phyloP scores from a whole-genome alignment of 2,113 vertebrate genomes.

The Nematolebias whitei region DNA sequence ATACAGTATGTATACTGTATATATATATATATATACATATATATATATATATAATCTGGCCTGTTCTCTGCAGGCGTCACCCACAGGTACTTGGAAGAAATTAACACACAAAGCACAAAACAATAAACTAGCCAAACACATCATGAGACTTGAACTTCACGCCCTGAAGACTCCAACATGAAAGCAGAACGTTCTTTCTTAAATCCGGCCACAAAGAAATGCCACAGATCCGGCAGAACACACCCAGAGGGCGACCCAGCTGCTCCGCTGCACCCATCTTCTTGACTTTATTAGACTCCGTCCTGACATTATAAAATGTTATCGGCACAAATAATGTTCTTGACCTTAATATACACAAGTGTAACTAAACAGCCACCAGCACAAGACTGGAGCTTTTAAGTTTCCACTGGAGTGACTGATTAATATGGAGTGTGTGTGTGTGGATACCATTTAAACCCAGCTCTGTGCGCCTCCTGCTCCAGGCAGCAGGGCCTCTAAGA shows the following conservation, averaged over 20 bases:
- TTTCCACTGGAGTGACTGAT: slow-evolving; percentile 15
- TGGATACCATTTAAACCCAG: slow-evolving; percentile 87
- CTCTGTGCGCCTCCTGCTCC: slow-evolving; percentile 89
- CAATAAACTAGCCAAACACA: not conserved
- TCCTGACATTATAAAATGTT: slow-evolving; percentile 63
- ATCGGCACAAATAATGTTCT: slow-evolving; percentile 31
- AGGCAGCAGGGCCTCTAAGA: slow-evolving; percentile 86
- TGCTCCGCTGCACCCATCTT: slow-evolving; percentile 88
- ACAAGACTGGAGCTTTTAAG: slow-evolving; percentile 31
- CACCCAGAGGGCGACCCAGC: slow-evolving; percentile 88
- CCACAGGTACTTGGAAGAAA: slow-evolving; percentile 78
- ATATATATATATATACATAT: too few species aligned
- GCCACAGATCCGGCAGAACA: slow-evolving; percentile 38
- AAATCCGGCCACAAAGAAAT: slow-evolving; percentile 22
- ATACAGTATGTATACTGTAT: too few species aligned
- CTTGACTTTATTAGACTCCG: slow-evolving; percentile 85
- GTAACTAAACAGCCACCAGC: slow-evolving; percentile 35
- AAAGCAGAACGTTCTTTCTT: not conserved
- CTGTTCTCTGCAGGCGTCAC: slow-evolving; percentile 82
- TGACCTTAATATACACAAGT: slow-evolving; percentile 58
- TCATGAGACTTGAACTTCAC: not conserved
- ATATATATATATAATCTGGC: too few species aligned
- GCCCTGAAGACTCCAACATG: slow-evolving; percentile 3
- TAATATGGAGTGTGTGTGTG: slow-evolving; percentile 42
- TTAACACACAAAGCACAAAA: not conserved